These are phyloP conservation scores for Synanthedon tipuliformis DNA, from an alignment of 2,888 invertebrate species.

Conservation along the genomic window DNA sequence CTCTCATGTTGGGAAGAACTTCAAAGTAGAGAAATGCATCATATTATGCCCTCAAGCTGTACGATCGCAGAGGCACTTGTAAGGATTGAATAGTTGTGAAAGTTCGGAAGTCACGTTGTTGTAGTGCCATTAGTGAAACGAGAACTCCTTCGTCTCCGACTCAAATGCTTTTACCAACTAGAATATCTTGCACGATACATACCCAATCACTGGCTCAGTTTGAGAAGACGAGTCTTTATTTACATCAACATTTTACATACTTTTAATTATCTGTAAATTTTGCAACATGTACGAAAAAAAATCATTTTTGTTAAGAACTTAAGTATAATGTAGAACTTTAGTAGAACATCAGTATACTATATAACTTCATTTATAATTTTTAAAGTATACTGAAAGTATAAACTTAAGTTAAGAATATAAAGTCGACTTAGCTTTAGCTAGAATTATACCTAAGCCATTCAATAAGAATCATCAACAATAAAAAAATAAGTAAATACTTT, in stretches of 20 bases:
- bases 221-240: background rate
- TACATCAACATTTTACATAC: background rate
- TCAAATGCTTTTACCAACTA: background rate
- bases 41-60: background rate
- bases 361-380: too few species aligned
- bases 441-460: too few species aligned
- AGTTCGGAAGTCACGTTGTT: slow-evolving; percentile 17
- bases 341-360: too few species aligned
- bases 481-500: too few species aligned
- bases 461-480: too few species aligned
- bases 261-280: too few species aligned
- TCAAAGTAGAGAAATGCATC: background rate
- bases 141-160: slow-evolving; percentile 11
- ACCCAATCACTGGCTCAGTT: background rate
- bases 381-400: too few species aligned
- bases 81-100: slow-evolving; percentile 3
- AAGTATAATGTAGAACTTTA: too few species aligned
- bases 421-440: too few species aligned
- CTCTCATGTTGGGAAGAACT: background rate
- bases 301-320: too few species aligned
- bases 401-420: too few species aligned
- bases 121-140: slow-evolving; percentile 30
- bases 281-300: too few species aligned
- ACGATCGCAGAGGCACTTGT: background rate
- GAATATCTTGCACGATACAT: background rate